Percentiles rank a stretch among this genome's conserved stretches.
These are phyloP conservation scores for Strix aluco DNA, from an alignment of 2,113 vertebrate species.

Conservation along the genomic window DNA sequence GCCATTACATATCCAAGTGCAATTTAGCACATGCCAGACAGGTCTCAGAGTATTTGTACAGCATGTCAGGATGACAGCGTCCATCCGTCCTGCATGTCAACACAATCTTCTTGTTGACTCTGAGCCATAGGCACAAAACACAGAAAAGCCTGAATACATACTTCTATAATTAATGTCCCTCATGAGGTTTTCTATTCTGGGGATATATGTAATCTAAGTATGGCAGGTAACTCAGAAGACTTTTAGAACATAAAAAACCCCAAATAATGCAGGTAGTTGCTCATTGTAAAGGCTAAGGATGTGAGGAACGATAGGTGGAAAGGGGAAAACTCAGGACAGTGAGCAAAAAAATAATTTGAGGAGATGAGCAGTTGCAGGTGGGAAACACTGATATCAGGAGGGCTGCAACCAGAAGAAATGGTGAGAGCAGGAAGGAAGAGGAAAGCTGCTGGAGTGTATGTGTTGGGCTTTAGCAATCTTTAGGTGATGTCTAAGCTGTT, in stretches of 20 bases:
- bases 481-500: background rate
- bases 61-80: background rate
- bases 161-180: background rate
- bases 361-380: background rate
- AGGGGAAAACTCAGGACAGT: background rate
- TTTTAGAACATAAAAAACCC: background rate
- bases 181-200: background rate
- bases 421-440: background rate
- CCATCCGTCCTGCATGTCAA: rapidly evolving
- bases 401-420: background rate
- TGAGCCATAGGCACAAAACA: background rate
- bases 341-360: background rate
- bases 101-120: background rate
- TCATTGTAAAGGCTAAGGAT: background rate
- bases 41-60: background rate
- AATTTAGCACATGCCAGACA: background rate
- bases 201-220: background rate
- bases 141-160: background rate
- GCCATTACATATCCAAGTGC: rapidly evolving
- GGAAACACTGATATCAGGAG: background rate
- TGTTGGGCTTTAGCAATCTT: background rate
- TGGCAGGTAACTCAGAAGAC: background rate
- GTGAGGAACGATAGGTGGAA: background rate
- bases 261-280: background rate
- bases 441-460: background rate